These are phyloP conservation scores for Gymnocheta viridis DNA, from an alignment of 2,888 invertebrate genomes.

Conservation along the genomic window DNA sequence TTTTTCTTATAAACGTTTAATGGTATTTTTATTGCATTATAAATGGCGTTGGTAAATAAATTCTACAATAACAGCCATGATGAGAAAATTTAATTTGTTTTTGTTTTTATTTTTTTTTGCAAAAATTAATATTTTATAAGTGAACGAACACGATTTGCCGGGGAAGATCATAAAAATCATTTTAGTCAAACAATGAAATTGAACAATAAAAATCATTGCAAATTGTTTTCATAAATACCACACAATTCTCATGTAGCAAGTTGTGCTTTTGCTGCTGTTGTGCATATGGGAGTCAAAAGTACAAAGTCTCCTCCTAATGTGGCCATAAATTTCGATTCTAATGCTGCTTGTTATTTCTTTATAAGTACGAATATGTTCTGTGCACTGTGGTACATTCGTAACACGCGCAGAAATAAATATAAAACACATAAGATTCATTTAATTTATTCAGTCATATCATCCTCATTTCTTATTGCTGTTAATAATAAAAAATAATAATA, in stretches of 20 bases:
- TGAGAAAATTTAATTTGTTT: conserved; percentile 64
- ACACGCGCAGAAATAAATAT: neutral
- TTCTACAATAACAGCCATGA: conserved; percentile 46
- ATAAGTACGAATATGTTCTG: too few relatives aligned
- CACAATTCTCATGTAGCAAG: conserved; percentile 43
- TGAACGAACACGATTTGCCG: conserved; percentile 1
- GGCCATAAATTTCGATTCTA: conserved; percentile 63
- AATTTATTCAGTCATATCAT: too few relatives aligned
- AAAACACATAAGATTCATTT: neutral
- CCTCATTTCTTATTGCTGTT: too few relatives aligned
- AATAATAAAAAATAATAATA: too few relatives aligned
- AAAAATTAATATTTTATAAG: conserved; percentile 67
- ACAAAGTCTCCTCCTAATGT: conserved; percentile 54
- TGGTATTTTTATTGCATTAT: conserved; percentile 55
- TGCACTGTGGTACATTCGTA: conserved; percentile 34
- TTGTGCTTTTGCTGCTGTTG: conserved; percentile 21
- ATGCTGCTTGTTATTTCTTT: conserved; percentile 43
- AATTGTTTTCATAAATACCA: conserved; percentile 70
- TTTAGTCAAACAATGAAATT: conserved; percentile 62
- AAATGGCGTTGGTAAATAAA: conserved; percentile 53
- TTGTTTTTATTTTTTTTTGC: conserved; percentile 25
- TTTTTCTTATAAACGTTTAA: conserved; percentile 54
- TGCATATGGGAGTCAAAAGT: conserved; percentile 43
- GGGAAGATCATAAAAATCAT: conserved; percentile 53
- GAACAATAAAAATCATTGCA: conserved; percentile 69